These are phyloP conservation scores for Microctenopoma lineatum DNA, from an alignment of 2,797 vertebrate species.

Conservation along the genomic window DNA sequence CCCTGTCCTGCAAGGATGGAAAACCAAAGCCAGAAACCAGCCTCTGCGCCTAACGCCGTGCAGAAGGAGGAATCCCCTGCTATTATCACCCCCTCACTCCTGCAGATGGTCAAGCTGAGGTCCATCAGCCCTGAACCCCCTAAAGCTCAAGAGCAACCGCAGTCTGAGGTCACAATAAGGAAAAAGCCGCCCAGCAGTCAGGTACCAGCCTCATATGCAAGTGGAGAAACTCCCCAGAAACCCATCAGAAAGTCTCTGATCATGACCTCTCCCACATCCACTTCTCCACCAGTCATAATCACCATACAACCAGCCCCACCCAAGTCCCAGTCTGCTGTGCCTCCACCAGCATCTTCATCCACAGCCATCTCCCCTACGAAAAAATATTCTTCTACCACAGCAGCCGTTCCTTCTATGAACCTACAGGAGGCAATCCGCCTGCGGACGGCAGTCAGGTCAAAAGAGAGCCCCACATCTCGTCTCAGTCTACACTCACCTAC, in stretches of 20 bases:
- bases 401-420: conserved; percentile 79
- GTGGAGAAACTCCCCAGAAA: conserved; percentile 85
- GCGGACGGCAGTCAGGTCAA: conserved; percentile 85
- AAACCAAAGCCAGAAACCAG: conserved; percentile 69
- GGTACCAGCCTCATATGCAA: conserved; percentile 32
- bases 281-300: conserved; percentile 69
- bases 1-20: conserved; percentile 44
- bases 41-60: conserved; percentile 51
- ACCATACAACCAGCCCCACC: conserved; percentile 49
- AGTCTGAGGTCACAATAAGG: conserved; percentile 49
- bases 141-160: conserved; percentile 46
- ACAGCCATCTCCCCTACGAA: conserved; percentile 79
- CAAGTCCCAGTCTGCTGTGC: conserved; percentile 33
- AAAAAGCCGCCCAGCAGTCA: conserved; percentile 27
- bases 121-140: conserved; percentile 77
- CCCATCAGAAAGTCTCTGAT: conserved; percentile 90
- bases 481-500: conserved; percentile 71
- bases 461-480: conserved; percentile 61
- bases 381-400: conserved; percentile 75
- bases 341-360: conserved; percentile 45
- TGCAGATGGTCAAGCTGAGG: conserved; percentile 90
- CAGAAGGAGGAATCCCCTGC: conserved; percentile 79
- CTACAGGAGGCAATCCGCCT: conserved; percentile 89
- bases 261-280: conserved; percentile 68
- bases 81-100: conserved; percentile 86